Evolutionary conservation across 1,140 invertebrate genomes (phyloP).

Genomic region (Drepana arcuata): DNA sequence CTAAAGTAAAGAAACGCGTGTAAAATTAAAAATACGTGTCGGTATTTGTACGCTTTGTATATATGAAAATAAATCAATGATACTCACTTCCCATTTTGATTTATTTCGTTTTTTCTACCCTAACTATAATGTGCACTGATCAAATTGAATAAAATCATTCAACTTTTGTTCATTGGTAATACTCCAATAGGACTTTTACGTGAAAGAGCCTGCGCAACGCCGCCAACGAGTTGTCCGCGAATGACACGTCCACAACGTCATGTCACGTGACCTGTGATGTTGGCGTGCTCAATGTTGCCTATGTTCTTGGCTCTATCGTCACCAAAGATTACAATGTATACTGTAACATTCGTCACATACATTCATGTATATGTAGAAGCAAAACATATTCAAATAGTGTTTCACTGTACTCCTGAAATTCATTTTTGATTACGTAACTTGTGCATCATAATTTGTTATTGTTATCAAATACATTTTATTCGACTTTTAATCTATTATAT

Average conservation of each 20-base stretch:
- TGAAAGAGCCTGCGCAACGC: conserved; percentile 65
- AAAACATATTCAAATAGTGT: too few species aligned
- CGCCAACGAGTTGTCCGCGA: conserved; percentile 65
- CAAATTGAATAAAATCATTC: conserved; percentile 63
- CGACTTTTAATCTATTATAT: too few species aligned
- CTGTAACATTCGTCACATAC: too few species aligned
- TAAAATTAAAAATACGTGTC: conserved; percentile 39
- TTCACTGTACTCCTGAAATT: too few species aligned
- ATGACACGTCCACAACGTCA: conserved; percentile 75
- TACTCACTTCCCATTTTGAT: conserved; percentile 77
- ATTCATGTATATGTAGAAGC: too few species aligned
- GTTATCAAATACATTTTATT: too few species aligned
- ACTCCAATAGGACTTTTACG: conserved; percentile 54
- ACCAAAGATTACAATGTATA: too few species aligned
- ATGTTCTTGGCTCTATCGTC: too few species aligned
- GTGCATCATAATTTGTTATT: too few species aligned
- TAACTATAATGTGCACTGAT: conserved; percentile 62
- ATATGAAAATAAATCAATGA: conserved; percentile 31
- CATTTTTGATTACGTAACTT: too few species aligned
- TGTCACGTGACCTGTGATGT: conserved; percentile 80
- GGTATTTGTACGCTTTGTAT: conserved; percentile 23
- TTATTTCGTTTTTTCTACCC: conserved; percentile 67
- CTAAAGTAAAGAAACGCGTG: conserved; percentile 13
- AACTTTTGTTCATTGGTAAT: conserved; percentile 67
- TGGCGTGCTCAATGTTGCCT: conserved; percentile 61